Base-by-base conservation (phyloP, 2,797 vertebrate genomes). In the Sebastes hubbsi region DNA sequence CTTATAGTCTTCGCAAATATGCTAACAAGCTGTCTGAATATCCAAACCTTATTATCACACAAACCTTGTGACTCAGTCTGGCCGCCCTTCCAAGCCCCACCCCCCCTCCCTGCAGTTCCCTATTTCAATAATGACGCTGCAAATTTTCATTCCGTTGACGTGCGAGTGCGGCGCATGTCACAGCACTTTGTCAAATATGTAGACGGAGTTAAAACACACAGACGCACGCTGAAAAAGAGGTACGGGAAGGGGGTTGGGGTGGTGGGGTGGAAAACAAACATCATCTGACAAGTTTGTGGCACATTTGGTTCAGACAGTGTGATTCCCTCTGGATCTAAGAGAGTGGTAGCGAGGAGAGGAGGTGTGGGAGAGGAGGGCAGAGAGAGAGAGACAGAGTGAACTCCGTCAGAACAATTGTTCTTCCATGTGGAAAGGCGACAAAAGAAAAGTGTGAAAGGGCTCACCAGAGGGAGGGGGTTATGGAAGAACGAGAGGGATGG, bases 351-450 rank as follows among this genome's bases (percentile, higher is more conserved):
- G 71, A 80, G 54, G 86, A 81, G 83, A 85, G 81, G 87, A 80
- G 58, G 87, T 78, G 81, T 69, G 75, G 81, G 81, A 86, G 85
- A 88, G 65, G 76, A 77, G 84, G 81, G 70, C 62, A 42, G 38
- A 42, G 38, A 42, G 38, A 72, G 20, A 60, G 55, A 72, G 72
- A 69, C 54, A 72, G 59, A 59, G 59, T 63, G 84, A 91, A 91
- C 83, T 85, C 89, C 88, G 91, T 91, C 90, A 92, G 83, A 91
- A 82, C 88, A 85, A 95, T 94, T 95, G 94, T 88, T 94, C 92
- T 83, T 88, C 90, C 94, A 94, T 93, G 95, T 91, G 88, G 89
- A 95, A 96, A 95, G 93, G 94, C 95, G 94, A 95, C 87, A 94
- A 91, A 91, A 90, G 86, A 67, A 86, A 91, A 89, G 92, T 90